phyloP scores from a whole-genome alignment of 2,113 vertebrate genomes.

The Nothoprocta pentlandii region DNA sequence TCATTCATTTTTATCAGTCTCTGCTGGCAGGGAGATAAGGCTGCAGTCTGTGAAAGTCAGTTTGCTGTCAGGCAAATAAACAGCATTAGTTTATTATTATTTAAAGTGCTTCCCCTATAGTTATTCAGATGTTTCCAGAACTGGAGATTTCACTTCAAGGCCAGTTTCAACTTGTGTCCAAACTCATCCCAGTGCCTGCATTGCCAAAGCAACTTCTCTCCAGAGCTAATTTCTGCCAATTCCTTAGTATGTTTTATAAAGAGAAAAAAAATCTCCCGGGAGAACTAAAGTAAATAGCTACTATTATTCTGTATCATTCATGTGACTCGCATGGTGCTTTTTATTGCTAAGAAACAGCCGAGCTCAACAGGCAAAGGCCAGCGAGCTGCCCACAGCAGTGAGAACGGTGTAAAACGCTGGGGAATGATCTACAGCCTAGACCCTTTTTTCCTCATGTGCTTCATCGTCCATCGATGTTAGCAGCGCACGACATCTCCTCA shows the following conservation, averaged over 20 bases:
- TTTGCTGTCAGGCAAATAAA: background rate
- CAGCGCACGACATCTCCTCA: rapidly evolving
- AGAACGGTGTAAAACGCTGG: background rate
- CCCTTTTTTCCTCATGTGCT: background rate
- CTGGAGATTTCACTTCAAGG: background rate
- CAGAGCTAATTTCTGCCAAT: background rate
- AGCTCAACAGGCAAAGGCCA: background rate
- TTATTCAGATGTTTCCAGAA: background rate
- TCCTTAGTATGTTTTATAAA: background rate
- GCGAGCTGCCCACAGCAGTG: background rate
- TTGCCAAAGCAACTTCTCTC: background rate
- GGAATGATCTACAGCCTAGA: background rate
- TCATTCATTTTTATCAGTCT: background rate
- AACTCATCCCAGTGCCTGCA: background rate
- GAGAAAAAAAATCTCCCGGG: background rate
- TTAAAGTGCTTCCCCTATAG: background rate
- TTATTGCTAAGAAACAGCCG: background rate
- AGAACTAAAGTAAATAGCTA: background rate
- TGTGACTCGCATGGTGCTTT: background rate
- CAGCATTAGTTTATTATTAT: background rate
- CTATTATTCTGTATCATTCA: too few species aligned
- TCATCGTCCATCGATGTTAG: background rate
- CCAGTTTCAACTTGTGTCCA: background rate
- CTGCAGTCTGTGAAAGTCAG: background rate
- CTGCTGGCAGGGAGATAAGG: background rate